Conservation (phyloP, 2,113 vertebrate genomes). For the Oryzias melastigma region DNA sequence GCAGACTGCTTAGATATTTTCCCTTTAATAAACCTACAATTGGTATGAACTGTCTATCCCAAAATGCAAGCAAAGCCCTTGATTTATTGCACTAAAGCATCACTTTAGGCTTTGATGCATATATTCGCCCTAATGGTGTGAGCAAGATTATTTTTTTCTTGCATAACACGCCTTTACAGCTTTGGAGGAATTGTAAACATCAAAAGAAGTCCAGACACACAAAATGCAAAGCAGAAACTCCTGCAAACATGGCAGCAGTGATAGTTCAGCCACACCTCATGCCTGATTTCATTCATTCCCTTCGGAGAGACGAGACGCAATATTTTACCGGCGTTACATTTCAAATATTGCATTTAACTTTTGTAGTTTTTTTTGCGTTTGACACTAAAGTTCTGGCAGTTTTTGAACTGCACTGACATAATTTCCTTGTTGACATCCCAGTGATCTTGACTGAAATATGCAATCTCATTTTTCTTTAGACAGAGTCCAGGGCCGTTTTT, state of each 20-base stretch:
- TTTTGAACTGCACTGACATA: neutral
- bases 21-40: too few relatives aligned
- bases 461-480: constrained; percentile 14
- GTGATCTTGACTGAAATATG: neutral
- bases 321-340: neutral
- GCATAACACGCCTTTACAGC: constrained; percentile 13
- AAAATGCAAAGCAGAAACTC: constrained; percentile 34
- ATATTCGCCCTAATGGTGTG: too few relatives aligned
- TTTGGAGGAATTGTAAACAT: constrained; percentile 26
- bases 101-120: too few relatives aligned
- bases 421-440: neutral
- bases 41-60: too few relatives aligned
- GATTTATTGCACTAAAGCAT: too few relatives aligned
- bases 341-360: constrained; percentile 2
- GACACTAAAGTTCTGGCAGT: neutral
- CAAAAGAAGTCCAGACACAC: constrained; percentile 36
- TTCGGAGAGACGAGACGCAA: neutral
- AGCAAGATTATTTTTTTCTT: constrained; percentile 5
- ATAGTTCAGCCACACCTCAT: constrained; percentile 14
- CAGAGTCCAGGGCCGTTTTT: neutral
- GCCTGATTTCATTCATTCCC: constrained; percentile 1
- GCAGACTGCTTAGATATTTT: neutral
- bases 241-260: constrained; percentile 31
- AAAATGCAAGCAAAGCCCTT: too few relatives aligned
- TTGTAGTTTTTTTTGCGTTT: neutral